Percentiles rank a stretch among this genome's conserved stretches.
Evolutionary conservation across 2,113 vertebrate genomes (phyloP).

Genomic region (Engraulis encrasicolus): DNA sequence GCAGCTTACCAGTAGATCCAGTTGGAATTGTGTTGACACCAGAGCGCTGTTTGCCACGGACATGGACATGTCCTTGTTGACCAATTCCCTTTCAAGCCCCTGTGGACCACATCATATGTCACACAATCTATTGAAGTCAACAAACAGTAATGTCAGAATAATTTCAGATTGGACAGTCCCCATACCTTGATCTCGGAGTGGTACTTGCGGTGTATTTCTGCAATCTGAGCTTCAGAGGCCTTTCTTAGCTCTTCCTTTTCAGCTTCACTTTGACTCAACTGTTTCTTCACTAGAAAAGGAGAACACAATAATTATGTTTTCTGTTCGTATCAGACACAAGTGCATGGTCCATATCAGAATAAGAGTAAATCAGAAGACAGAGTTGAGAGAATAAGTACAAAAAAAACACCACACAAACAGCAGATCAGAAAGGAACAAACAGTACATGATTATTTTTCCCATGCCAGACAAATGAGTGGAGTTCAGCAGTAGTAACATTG

Average conservation of each 20-base stretch:
- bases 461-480: too few species aligned
- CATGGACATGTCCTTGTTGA: slow-evolving; percentile 22
- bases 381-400: too few species aligned
- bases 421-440: too few species aligned
- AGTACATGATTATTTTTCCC: too few species aligned
- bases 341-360: too few species aligned
- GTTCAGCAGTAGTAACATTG: too few species aligned
- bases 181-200: slow-evolving; percentile 16
- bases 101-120: not conserved
- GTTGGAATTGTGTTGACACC: not conserved
- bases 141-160: not conserved
- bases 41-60: not conserved
- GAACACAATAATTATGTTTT: not conserved
- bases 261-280: slow-evolving; percentile 6
- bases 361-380: too few species aligned
- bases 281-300: slow-evolving; percentile 28
- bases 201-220: slow-evolving; percentile 18
- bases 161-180: too few species aligned
- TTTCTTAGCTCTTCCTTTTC: slow-evolving; percentile 27
- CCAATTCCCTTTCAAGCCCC: slow-evolving; percentile 7
- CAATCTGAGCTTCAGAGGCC: slow-evolving; percentile 22
- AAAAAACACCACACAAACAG: too few species aligned
- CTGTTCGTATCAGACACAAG: too few species aligned
- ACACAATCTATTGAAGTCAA: not conserved
- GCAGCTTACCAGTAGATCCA: slow-evolving; percentile 19